phyloP scores from a whole-genome alignment of 2,113 vertebrate genomes.

The Mugil cephalus region DNA sequence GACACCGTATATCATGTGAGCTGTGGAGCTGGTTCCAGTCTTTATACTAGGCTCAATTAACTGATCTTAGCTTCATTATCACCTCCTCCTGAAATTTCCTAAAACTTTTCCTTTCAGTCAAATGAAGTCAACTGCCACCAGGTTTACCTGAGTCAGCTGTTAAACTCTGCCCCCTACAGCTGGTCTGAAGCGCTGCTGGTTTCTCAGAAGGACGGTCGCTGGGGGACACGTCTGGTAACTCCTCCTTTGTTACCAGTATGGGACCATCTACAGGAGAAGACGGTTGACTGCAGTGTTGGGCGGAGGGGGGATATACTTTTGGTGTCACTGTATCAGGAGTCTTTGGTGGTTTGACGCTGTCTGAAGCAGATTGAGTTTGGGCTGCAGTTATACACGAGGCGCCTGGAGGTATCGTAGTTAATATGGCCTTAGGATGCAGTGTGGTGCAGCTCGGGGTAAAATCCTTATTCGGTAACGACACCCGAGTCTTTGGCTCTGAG shows the following conservation, averaged over 20 bases:
- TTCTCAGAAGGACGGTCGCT: conserved; percentile 71
- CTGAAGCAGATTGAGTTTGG: conserved; percentile 1
- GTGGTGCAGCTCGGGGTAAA: not conserved
- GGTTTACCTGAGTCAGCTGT: conserved; percentile 60
- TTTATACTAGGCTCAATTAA: too few relatives aligned
- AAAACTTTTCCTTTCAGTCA: not conserved
- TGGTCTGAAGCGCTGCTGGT: conserved; percentile 28
- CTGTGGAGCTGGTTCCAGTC: too few relatives aligned
- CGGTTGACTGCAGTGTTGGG: not conserved
- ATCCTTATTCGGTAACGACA: not conserved
- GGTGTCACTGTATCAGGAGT: not conserved
- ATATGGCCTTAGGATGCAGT: not conserved
- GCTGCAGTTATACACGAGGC: not conserved
- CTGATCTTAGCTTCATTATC: too few relatives aligned
- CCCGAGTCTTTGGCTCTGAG: too few relatives aligned
- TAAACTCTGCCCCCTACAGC: not conserved
- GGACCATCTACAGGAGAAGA: conserved; percentile 12
- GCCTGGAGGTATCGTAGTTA: not conserved
- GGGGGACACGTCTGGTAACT: conserved; percentile 44
- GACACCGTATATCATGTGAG: too few relatives aligned
- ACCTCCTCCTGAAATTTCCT: too few relatives aligned
- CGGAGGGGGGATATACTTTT: not conserved
- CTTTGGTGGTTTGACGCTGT: conserved; percentile 24
- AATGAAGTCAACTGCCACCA: not conserved
- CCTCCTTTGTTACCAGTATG: conserved; percentile 18